Base-by-base conservation (phyloP, 2,113 vertebrate genomes). In the Sprattus sprattus region DNA sequence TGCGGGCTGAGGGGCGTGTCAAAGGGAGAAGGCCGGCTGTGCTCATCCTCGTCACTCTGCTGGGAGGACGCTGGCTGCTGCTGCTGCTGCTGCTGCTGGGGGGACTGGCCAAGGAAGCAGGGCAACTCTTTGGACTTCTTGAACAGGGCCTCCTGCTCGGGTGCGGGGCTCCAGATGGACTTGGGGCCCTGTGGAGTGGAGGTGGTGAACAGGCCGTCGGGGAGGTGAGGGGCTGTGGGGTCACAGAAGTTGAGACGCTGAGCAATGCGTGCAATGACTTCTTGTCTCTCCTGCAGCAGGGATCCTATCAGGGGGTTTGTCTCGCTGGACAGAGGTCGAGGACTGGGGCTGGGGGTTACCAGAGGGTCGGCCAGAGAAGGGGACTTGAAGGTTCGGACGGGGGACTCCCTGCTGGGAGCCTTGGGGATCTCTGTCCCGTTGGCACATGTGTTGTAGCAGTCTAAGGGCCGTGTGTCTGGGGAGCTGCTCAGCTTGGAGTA, bases 241-340 rank as follows among this genome's bases (percentile, higher is more conserved):
- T 99, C 98, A 89, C 98, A 99, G 92, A 98, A 97, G 92, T 97
- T 97, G 90, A 99, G 94, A 90, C 98, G 97, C 92, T 99, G 98
- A 88, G 98, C 98, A 67, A 99, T 99, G 90, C 98, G 96, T 81
- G 98, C 97, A 3, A 99, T 99, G 85, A 99, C 97, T 90, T 99
- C 98, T 89, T 99, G 97, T 86, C 98, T 95, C 81, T 99, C 98
- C 87, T 99, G 98, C 91, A 99, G 97, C 87, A 99, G 93, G 81
- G 96, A 98, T 83, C 97, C 97, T 90, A 99, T 99, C 90, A 99
- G 92, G 87, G 98, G 97, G 91, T 97, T 98, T 45, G 96, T 94
- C 89, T 99, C 97, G 20, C 92, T 94, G 0, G 92, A 88, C 13
- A 94, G 39, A n/a, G 95, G 94, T 87, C 94, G 93, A 20, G 95